Evolutionary conservation across 2,113 vertebrate species (phyloP).

Genomic region (Cnemophilus loriae): DNA sequence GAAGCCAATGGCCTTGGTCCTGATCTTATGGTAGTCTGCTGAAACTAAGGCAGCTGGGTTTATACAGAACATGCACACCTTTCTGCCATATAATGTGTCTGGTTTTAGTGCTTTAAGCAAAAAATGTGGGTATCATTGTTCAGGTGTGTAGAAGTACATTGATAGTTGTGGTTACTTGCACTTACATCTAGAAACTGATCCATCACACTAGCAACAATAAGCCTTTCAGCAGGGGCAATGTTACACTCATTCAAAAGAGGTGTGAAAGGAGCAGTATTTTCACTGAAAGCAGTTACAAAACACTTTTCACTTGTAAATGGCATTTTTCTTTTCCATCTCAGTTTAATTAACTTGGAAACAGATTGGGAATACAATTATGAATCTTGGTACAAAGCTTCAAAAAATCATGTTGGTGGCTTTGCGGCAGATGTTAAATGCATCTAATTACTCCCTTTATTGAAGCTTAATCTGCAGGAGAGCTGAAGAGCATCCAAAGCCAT

Average conservation of each 20-base stretch:
- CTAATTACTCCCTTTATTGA: slow-evolving; percentile 20
- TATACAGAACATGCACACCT: background rate
- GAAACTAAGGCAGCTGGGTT: background rate
- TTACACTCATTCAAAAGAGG: background rate
- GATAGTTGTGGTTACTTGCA: background rate
- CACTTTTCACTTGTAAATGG: background rate
- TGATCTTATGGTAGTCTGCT: background rate
- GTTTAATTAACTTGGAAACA: slow-evolving; percentile 30
- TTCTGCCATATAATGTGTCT: background rate
- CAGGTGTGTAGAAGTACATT: background rate
- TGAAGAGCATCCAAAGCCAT: background rate
- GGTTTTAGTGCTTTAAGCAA: background rate
- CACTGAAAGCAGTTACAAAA: background rate
- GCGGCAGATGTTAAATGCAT: slow-evolving; percentile 33
- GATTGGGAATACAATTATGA: background rate
- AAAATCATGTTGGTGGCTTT: slow-evolving; percentile 13
- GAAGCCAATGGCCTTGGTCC: background rate
- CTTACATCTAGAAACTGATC: background rate
- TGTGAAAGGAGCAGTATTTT: background rate
- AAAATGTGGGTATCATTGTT: background rate
- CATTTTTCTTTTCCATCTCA: slow-evolving; percentile 7
- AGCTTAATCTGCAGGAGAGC: slow-evolving; percentile 14
- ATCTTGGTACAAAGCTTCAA: slow-evolving; percentile 1
- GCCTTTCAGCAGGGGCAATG: background rate
- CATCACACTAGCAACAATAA: background rate